These are phyloP conservation scores for Sogatella furcifera DNA, from an alignment of 1,140 invertebrate genomes.

Conservation along the genomic window DNA sequence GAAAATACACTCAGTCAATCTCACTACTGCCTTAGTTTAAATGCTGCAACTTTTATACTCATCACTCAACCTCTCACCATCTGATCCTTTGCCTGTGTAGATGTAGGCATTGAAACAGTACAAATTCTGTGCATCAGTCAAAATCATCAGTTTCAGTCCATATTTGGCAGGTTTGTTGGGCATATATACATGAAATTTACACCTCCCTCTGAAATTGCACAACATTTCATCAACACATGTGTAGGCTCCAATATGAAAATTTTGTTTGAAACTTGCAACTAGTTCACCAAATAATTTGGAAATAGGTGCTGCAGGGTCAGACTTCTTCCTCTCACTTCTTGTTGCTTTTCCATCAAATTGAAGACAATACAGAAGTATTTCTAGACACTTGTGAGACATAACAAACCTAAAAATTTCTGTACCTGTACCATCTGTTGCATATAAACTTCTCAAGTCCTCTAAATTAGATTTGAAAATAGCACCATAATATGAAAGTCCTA, in stretches of 20 bases:
- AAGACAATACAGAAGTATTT: conserved; percentile 21
- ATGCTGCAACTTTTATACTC: not conserved
- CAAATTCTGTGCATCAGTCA: conserved; percentile 14
- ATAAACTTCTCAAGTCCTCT: conserved; percentile 19
- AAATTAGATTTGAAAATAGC: conserved; percentile 24
- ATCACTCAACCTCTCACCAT: not conserved
- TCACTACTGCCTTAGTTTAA: not conserved
- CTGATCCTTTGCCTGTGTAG: conserved; percentile 5
- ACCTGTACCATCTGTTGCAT: conserved; percentile 26
- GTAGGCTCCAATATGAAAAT: conserved; percentile 22
- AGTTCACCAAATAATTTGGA: conserved; percentile 28
- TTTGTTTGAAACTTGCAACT: conserved; percentile 21
- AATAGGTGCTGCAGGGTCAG: conserved; percentile 29
- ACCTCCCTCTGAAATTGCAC: conserved; percentile 28
- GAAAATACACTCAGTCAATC: not conserved
- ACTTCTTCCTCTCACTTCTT: conserved; percentile 18
- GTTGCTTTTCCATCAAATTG: conserved; percentile 21
- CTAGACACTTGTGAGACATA: conserved; percentile 24
- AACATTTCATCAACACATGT: conserved; percentile 32
- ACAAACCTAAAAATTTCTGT: conserved; percentile 23
- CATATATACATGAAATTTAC: conserved; percentile 31
- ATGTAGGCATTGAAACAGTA: conserved; percentile 28
- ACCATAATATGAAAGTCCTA: conserved; percentile 22
- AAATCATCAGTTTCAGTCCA: conserved; percentile 26
- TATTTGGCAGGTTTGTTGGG: conserved; percentile 31